These are phyloP conservation scores for Bimastos eiseni DNA, from an alignment of 2,888 invertebrate genomes.

Conservation along the genomic window DNA sequence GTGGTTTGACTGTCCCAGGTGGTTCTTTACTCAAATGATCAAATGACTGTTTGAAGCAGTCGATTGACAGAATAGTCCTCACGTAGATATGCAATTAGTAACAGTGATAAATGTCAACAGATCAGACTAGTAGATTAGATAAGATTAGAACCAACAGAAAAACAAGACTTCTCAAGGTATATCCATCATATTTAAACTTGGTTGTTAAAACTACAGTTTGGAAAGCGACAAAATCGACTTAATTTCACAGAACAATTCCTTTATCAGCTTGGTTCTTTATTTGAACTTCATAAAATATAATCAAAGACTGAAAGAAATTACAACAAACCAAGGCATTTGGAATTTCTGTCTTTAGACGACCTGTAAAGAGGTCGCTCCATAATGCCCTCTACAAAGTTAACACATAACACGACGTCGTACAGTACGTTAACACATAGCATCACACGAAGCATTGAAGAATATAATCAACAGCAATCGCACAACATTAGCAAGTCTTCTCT, in stretches of 20 bases:
- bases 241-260: background rate
- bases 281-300: background rate
- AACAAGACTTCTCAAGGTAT: background rate
- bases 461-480: background rate
- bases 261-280: background rate
- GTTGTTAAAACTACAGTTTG: background rate
- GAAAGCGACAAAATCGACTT: background rate
- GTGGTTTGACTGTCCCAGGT: too few species aligned
- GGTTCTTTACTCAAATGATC: too few species aligned
- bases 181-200: background rate
- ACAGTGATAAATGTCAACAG: too few species aligned
- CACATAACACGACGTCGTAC: too few species aligned
- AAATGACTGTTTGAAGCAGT: too few species aligned
- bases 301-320: slow-evolving; percentile 40
- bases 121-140: background rate
- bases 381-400: slow-evolving; percentile 68
- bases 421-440: too few species aligned
- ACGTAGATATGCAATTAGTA: too few species aligned
- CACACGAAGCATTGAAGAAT: background rate
- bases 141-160: background rate
- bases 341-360: slow-evolving; percentile 91
- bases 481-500: background rate
- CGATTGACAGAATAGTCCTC: too few species aligned
- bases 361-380: slow-evolving; percentile 97
- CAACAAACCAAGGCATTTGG: slow-evolving; percentile 79